These are phyloP conservation scores for Melopsittacus undulatus DNA, from an alignment of 2,797 vertebrate genomes.

Conservation along the genomic window DNA sequence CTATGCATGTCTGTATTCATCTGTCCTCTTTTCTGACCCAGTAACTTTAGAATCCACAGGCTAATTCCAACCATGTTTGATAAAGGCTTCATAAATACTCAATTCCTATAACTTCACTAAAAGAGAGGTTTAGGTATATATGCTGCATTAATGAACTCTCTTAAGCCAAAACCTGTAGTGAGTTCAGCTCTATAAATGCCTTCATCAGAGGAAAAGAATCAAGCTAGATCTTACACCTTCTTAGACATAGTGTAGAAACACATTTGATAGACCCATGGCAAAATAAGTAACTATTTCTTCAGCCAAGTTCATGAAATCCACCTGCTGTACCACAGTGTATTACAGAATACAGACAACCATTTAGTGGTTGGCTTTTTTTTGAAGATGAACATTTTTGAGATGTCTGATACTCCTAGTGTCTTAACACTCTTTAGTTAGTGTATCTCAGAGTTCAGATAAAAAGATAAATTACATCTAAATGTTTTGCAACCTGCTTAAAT, in stretches of 20 bases:
- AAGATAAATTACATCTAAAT: neutral
- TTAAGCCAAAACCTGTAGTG: neutral
- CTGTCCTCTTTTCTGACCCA: neutral
- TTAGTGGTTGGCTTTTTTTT: rapidly evolving
- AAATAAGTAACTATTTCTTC: neutral
- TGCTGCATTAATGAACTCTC: neutral
- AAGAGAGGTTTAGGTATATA: neutral
- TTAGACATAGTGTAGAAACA: neutral
- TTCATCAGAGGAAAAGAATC: neutral
- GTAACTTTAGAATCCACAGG: neutral
- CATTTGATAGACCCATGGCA: neutral
- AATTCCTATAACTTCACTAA: neutral
- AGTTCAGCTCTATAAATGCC: neutral
- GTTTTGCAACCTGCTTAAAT: neutral
- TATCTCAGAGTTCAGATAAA: neutral
- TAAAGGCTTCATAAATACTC: neutral
- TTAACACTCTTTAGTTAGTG: neutral
- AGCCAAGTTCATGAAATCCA: neutral
- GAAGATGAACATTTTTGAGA: neutral
- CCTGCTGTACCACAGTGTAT: neutral
- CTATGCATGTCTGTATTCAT: neutral
- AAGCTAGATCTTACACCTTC: neutral
- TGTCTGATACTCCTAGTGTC: neutral
- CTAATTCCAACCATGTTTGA: neutral
- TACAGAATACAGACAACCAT: neutral